These are phyloP conservation scores for Potamilus streckersoni DNA, from an alignment of 1,140 invertebrate genomes.

Conservation along the genomic window DNA sequence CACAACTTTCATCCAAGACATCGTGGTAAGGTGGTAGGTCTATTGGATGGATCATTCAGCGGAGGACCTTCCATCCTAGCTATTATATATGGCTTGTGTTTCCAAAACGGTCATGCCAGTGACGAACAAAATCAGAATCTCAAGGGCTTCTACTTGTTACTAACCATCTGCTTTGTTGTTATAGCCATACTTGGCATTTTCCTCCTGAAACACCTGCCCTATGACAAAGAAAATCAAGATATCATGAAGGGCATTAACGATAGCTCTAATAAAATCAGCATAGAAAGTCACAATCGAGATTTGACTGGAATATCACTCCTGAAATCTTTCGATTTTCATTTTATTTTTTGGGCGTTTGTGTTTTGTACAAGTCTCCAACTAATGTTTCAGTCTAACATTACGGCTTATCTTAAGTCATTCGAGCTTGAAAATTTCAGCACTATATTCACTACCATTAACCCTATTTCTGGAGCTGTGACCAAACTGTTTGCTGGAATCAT, in stretches of 20 bases:
- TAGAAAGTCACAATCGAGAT: background rate
- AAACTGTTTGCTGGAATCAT: conserved; percentile 9
- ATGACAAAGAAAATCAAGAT: background rate
- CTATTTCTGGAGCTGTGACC: background rate
- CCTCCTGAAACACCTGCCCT: background rate
- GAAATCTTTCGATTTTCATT: conserved; percentile 15
- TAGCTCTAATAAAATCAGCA: background rate
- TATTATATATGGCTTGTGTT: conserved; percentile 9
- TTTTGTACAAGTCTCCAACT: conserved; percentile 1
- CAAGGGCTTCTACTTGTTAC: conserved; percentile 7
- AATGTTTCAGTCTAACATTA: conserved; percentile 14
- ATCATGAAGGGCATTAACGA: background rate
- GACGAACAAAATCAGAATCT: conserved; percentile 21
- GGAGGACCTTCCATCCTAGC: conserved; percentile 2
- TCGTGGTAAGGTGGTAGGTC: conserved; percentile 6
- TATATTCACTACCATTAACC: conserved; percentile 1
- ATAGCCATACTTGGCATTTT: background rate
- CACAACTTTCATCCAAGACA: conserved; percentile 8
- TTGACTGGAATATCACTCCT: conserved; percentile 2
- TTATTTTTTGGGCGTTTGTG: conserved; percentile 11
- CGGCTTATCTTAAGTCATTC: conserved; percentile 15
- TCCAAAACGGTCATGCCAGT: conserved; percentile 6
- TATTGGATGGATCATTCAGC: conserved; percentile 16
- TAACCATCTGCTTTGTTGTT: conserved; percentile 1
- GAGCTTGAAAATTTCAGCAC: conserved; percentile 11